A percentile compares a stretch with the other conserved stretches of the same genome.
Evolutionary conservation across 2,113 vertebrate genomes (phyloP).

Genomic region (Daubentonia madagascariensis): DNA sequence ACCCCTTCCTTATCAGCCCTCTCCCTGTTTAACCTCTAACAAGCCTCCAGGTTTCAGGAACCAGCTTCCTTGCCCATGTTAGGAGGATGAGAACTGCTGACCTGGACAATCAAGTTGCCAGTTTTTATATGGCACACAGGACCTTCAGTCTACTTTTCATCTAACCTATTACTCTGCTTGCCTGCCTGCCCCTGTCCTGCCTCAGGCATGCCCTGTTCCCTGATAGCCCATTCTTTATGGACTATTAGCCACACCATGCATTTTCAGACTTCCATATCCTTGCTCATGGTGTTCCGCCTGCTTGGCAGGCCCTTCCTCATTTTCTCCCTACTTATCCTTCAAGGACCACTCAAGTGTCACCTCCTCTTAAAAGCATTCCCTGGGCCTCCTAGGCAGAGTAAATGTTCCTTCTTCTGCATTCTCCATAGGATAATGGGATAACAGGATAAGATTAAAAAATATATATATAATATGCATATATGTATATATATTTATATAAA

Average conservation of each 20-base stretch:
- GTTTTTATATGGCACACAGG: background rate
- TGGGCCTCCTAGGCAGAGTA: background rate
- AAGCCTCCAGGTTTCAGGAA: background rate
- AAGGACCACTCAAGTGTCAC: background rate
- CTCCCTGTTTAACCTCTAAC: background rate
- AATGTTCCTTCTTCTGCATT: background rate
- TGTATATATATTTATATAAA: background rate
- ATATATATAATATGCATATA: background rate
- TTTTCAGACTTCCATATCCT: background rate
- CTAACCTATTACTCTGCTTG: background rate
- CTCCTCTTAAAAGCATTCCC: background rate
- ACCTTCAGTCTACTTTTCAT: background rate
- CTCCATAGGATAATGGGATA: background rate
- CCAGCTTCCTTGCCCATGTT: background rate
- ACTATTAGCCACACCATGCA: too few species aligned
- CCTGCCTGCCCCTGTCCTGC: background rate
- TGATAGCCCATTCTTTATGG: background rate
- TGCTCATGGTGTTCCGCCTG: background rate
- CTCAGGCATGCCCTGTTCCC: background rate
- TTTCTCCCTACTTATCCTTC: background rate
- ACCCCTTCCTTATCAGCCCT: background rate
- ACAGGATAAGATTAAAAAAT: background rate
- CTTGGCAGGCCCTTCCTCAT: background rate
- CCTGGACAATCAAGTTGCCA: background rate
- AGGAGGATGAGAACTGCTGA: background rate